A percentile compares a stretch with the other conserved stretches of the same genome.
Evolutionary conservation across 2,888 invertebrate genomes (phyloP).

Genomic region (Smittia aterrima): DNA sequence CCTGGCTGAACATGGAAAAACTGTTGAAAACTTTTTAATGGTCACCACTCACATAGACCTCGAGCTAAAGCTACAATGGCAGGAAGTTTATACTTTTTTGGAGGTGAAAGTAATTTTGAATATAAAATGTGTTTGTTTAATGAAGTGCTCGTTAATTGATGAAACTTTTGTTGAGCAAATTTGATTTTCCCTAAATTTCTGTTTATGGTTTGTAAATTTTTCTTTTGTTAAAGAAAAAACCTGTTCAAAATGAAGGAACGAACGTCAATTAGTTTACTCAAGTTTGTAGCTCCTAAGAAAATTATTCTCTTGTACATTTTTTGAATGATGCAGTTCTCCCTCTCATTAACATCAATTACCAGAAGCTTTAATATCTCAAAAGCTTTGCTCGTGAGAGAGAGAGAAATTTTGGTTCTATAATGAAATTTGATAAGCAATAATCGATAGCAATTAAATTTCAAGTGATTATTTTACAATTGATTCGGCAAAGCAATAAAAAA

Average conservation of each 20-base stretch:
- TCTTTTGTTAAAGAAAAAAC: too few relatives aligned
- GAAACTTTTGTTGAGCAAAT: slow-evolving; percentile 1
- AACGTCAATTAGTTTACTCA: neutral
- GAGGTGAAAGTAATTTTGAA: slow-evolving; percentile 15
- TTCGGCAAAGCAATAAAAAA: slow-evolving; percentile 40
- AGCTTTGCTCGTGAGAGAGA: too few relatives aligned
- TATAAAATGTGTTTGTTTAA: slow-evolving; percentile 36
- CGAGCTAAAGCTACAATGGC: slow-evolving; percentile 7
- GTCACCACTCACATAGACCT: slow-evolving; percentile 24
- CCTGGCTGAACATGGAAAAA: slow-evolving; percentile 12
- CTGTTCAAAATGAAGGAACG: neutral
- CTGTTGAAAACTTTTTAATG: slow-evolving; percentile 29
- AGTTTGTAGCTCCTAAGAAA: neutral
- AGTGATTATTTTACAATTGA: slow-evolving; percentile 40
- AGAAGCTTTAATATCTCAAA: too few relatives aligned
- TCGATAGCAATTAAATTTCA: slow-evolving; percentile 39
- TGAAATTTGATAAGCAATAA: slow-evolving; percentile 32
- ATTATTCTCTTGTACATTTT: neutral
- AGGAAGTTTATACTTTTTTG: neutral
- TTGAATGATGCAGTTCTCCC: neutral
- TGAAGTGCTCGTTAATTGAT: slow-evolving; percentile 38
- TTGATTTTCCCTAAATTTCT: too few relatives aligned
- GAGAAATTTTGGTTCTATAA: neutral
- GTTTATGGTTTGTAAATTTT: too few relatives aligned
- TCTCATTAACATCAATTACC: neutral